These are phyloP conservation scores for Stictocephala bisonia DNA, from an alignment of 2,888 invertebrate genomes.

Conservation along the genomic window DNA sequence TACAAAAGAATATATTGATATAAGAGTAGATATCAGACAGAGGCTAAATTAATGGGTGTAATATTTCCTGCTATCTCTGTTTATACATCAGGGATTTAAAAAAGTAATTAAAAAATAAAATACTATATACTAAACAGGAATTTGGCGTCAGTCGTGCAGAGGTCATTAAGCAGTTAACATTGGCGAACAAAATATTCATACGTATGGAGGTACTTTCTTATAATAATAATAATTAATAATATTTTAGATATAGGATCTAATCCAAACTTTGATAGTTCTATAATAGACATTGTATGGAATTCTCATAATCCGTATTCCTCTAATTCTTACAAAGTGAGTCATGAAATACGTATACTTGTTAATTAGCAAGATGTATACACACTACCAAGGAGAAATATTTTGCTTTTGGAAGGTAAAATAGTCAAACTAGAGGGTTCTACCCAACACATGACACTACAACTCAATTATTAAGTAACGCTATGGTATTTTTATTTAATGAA, in stretches of 20 bases:
- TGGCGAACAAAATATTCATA: not conserved
- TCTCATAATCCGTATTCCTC: constrained; percentile 1
- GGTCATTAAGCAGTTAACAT: not conserved
- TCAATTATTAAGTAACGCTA: not conserved
- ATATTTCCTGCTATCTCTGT: not conserved
- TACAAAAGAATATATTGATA: not conserved
- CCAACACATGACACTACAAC: not conserved
- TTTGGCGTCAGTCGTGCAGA: not conserved
- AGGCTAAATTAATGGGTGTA: not conserved
- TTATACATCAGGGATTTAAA: not conserved
- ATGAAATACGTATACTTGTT: not conserved
- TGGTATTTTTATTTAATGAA: not conserved
- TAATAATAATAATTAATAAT: not conserved
- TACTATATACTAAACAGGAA: too few relatives aligned
- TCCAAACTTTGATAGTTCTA: not conserved
- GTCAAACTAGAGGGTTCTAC: not conserved
- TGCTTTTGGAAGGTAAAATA: not conserved
- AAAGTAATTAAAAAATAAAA: too few relatives aligned
- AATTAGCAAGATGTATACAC: constrained; percentile 2
- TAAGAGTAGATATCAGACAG: not conserved
- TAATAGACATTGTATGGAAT: not conserved
- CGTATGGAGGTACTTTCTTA: not conserved
- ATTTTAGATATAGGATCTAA: not conserved
- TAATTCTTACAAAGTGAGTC: not conserved
- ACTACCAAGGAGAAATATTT: not conserved